Percentiles rank a stretch among this genome's conserved stretches.
phyloP scores from a whole-genome alignment of 2,888 invertebrate genomes.

The Clanis bilineata region DNA sequence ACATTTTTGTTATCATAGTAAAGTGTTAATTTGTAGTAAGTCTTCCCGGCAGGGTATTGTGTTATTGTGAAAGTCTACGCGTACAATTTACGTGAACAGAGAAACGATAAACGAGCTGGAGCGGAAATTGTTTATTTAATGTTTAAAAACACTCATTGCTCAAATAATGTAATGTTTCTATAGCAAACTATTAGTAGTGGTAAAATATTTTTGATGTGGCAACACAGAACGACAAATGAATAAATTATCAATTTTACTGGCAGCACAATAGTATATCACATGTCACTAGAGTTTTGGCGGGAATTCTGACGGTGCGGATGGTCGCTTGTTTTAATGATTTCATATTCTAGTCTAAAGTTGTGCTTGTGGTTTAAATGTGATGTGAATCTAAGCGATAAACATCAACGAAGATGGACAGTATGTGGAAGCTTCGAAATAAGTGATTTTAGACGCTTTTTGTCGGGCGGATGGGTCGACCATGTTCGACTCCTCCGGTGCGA shows the following conservation, averaged over 20 bases:
- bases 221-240: background rate
- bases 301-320: too few relatives aligned
- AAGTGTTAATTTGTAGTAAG: background rate
- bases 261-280: background rate
- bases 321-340: too few relatives aligned
- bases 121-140: background rate
- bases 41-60: background rate
- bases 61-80: conserved; percentile 1
- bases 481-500: too few relatives aligned
- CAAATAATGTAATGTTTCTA: background rate
- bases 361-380: too few relatives aligned
- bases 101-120: background rate
- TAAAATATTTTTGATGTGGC: background rate
- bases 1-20: background rate
- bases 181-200: background rate
- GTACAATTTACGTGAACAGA: background rate
- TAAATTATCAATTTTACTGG: background rate
- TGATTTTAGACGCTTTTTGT: too few relatives aligned
- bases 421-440: too few relatives aligned
- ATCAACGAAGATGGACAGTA: too few relatives aligned
- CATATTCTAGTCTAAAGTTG: too few relatives aligned
- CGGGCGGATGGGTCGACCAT: too few relatives aligned
- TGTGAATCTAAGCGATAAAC: too few relatives aligned
- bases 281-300: too few relatives aligned
- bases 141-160: background rate